phyloP scores from a whole-genome alignment of 2,113 vertebrate genomes.

The Mola mola region DNA sequence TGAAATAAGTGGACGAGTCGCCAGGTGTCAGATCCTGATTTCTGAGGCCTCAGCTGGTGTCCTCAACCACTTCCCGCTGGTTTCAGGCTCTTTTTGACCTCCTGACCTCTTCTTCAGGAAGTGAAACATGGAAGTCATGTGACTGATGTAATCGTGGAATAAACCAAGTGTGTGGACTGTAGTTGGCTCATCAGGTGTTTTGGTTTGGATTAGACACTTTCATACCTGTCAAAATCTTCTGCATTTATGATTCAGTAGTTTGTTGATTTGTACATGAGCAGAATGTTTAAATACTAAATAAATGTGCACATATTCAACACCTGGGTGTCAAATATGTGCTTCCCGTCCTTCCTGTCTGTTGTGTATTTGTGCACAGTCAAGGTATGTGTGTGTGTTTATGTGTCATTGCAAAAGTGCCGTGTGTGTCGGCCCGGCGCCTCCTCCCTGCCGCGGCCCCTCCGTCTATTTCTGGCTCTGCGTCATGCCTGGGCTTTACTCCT shows the following conservation, averaged over 20 bases:
- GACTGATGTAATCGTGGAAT: background rate
- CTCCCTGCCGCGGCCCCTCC: conserved; percentile 90
- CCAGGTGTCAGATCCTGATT: background rate
- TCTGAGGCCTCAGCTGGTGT: too few species aligned
- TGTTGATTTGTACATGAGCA: too few species aligned
- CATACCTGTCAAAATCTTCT: too few species aligned
- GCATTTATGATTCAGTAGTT: too few species aligned
- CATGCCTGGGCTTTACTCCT: conserved; percentile 99
- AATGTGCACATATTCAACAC: too few species aligned
- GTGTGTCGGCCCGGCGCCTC: conserved; percentile 89
- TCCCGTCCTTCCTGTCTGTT: background rate
- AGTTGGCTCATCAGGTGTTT: too few species aligned
- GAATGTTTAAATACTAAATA: too few species aligned
- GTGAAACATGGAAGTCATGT: background rate
- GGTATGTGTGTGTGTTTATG: background rate
- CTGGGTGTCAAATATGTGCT: too few species aligned
- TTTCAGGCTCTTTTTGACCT: background rate
- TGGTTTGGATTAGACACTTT: too few species aligned
- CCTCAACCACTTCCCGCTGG: too few species aligned
- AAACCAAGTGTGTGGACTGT: too few species aligned
- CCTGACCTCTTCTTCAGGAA: background rate
- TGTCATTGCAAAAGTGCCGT: conserved; percentile 86
- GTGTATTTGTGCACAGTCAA: background rate
- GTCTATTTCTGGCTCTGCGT: conserved; percentile 99
- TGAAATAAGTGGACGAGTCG: too few species aligned